Base-by-base conservation (phyloP, 2,797 vertebrate species). In the Chaetophractus vellerosus region DNA sequence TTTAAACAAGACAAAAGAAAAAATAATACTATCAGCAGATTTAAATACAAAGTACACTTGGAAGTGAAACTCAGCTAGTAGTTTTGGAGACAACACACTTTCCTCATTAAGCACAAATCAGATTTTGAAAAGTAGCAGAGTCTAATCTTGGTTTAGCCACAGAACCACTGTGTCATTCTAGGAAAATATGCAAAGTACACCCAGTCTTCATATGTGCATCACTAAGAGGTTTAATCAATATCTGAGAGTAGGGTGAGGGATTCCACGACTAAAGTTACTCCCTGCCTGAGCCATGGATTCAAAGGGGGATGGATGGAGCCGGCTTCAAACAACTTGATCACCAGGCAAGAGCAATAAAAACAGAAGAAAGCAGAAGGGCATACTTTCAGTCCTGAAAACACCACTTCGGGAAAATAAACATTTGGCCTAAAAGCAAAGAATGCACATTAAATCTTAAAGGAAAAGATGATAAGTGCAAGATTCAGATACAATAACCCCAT, bases 1-100 rank as follows among this genome's bases (percentile, higher is more conserved):
- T 88, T 45, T 72, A 82, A 91, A 94, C 33, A 92, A 95, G 83
- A 93, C 83, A 87, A 86, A 88, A 93, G 91, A 87, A 76, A 84
- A 96, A 90, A 38, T 33, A 75, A 89, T 16, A 74, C 50, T 87
- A 85, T 95, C 76, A 80, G 91, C 94, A 96, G 68, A 78, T 93
- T 96, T 96, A 96, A 96, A 94, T 91, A 93, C 63, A 95, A 94
- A 96, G 87, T 81, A 59, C n/a, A 59, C 66, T 90, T 91, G 84
- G 90, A 97, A 95, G 94, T 74, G 94, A 91, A 91, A 88, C 31
- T 92, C 90, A 91, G n/a, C 90, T 61, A 75, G 84, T 79, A 85
- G 61, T 97, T 96, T 84, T 52, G 36, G 52, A 91, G 72, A 61
- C 76, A 94, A 91, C 16, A 74, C 12, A 48, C 83, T 84, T 93